These are phyloP conservation scores for Dione juno DNA, from an alignment of 2,888 invertebrate species.

Conservation along the genomic window DNA sequence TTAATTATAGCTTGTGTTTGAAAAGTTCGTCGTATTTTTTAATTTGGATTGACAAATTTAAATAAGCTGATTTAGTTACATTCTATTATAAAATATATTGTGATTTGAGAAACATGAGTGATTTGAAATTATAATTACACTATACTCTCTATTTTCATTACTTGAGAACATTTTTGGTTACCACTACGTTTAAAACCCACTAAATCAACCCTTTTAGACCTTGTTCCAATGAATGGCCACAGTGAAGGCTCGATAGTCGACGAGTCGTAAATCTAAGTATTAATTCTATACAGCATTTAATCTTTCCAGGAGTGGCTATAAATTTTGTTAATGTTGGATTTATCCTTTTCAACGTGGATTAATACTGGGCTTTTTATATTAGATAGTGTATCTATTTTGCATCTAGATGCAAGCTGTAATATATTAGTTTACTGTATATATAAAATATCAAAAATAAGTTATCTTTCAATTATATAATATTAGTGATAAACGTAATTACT, in stretches of 20 bases:
- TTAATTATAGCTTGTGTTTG: no score
- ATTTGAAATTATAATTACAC: no score
- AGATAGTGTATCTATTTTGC: not conserved
- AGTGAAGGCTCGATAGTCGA: constrained; percentile 32
- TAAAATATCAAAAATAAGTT: no score
- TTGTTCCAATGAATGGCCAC: constrained; percentile 15
- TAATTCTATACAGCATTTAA: constrained; percentile 44
- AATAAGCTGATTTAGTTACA: no score
- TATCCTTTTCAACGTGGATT: constrained; percentile 23
- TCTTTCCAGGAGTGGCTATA: constrained; percentile 37
- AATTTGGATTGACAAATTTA: no score
- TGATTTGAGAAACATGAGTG: no score
- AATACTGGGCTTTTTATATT: constrained; percentile 1
- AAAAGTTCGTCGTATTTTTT: no score
- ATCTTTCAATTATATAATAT: no score
- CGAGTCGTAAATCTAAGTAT: constrained; percentile 38
- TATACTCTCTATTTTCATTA: not conserved
- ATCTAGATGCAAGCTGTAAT: not conserved
- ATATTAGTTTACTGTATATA: not conserved
- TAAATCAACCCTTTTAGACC: constrained; percentile 22
- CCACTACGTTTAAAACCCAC: constrained; percentile 6
- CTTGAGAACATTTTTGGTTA: not conserved
- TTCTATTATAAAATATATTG: no score
- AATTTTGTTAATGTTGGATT: constrained; percentile 28
- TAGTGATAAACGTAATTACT: no score